Evolutionary conservation across 1,140 invertebrate genomes (phyloP), one percentile per base, ranked within the genome.

Genomic region (Nasonia longicornis): DNA sequence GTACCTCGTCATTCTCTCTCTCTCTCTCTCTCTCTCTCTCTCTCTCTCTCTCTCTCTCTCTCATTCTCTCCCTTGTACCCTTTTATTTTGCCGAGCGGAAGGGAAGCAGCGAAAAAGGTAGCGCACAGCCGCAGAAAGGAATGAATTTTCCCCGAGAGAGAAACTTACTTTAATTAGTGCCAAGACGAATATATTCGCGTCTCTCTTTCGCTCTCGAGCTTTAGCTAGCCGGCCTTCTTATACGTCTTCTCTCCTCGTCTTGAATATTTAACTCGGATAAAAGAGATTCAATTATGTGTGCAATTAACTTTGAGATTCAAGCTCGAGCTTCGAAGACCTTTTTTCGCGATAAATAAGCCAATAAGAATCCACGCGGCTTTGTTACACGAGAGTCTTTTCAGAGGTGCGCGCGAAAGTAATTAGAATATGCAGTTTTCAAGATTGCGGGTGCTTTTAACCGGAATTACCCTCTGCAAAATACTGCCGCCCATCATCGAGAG

Each of bases 91-190:
- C 70, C 72, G 66, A 74, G 71, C 31, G 75, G 77, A 82, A 52
- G 81, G 67, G 72, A 83, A 76, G 67, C 77, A 84, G 77, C 81
- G 83, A 84, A 82, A 86, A 84, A 84, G 82, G 80, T 75, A 58
- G 52, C 52, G 38, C 8, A 42, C 38, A 83, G 81, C 79, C 70
- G 31, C 22, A 74, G 77, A 80, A 81, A 81, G 72, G 77, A 71
- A 84, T 80, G 74, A 83, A 73, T 76, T 83, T 83, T 83, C n/a
- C 72, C 66, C 26, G 7, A 66, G 63, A 66, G 63, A 69, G 70
- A 67, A 83, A 83, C 22, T 80, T 83, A 80, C 74, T 71, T 77
- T 81, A 77, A 81, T 71, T 77, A 81, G 73, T 76, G 31, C 64
- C 70, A 81, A 76, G 79, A 69, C 67, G 72, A 26, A 80, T 80